Base-by-base conservation (phyloP, 35 echinoderm and acorn worm species). In the Ophiothrix spiculata region DNA sequence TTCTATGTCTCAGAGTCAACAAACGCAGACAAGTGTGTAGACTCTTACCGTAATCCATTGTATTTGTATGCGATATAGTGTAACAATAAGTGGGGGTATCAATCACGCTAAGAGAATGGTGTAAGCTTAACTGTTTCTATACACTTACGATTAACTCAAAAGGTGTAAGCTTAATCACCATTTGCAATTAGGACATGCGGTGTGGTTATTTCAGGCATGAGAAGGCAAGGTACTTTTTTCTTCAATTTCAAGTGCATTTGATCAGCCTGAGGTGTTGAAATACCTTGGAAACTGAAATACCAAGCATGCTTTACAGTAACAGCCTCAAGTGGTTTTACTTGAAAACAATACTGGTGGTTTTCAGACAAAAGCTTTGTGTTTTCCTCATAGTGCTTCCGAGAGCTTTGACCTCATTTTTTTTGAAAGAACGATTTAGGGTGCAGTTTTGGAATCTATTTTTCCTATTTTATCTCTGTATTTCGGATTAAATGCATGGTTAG, bases 301-400 rank as follows among this genome's bases (percentile, higher is more conserved):
- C 60, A 25, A 2, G 60, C 60, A 69, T 69, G 60, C 60, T 69
- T 69, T 15, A 69, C 60, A 12, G 60, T 69, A 69, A 69, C 60
- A 25, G 16, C 60, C 60, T 69, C 16, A 69, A 69, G 60, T 69
- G 60, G 8, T 69, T 6, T 69, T 69, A 49, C 6, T 15, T 15
- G 8, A n/a, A 69, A 69, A 15, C 17, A 69, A 25, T 25, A n/a
- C 23, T 69, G 60, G 60, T 69, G 60, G 60, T 69, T 69, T 69
- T 69, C 3, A 69, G 60, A 69, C 60, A 69, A 69, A 69, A 69
- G 16, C 23, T 69, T 69, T 69, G 60, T 49, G 42, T 69, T 69
- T 69, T 69, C 10, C 17, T 69, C 60, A 69, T 28, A 69, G 16
- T 28, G 1, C 29, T 6, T 6, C 19, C 6, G 60, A 69, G 60